These are phyloP conservation scores for Spodoptera litura DNA, from an alignment of 1,140 invertebrate species.

Conservation along the genomic window DNA sequence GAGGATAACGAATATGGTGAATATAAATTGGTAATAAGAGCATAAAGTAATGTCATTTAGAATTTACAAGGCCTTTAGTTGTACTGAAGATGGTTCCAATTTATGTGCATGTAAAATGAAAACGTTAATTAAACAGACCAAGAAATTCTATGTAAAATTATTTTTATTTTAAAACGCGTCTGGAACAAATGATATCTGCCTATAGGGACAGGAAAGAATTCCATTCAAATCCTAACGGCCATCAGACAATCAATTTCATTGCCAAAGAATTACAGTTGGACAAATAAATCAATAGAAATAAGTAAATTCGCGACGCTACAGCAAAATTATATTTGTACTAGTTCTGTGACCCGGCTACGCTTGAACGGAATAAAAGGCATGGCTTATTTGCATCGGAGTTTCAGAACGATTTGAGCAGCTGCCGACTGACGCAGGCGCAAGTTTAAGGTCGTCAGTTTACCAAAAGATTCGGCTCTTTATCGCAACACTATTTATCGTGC, in stretches of 20 bases:
- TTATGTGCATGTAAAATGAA: too few species aligned
- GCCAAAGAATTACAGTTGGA: slow-evolving; percentile 35
- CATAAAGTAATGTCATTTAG: too few species aligned
- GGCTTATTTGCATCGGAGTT: slow-evolving; percentile 65
- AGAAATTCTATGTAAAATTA: too few species aligned
- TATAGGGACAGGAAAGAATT: neutral
- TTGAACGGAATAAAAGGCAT: slow-evolving; percentile 73
- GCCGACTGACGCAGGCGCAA: slow-evolving; percentile 5
- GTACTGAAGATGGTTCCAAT: too few species aligned
- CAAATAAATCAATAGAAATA: slow-evolving; percentile 51
- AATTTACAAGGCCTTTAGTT: too few species aligned
- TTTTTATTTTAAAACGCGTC: too few species aligned
- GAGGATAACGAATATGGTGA: too few species aligned
- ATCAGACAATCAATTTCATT: slow-evolving; percentile 18
- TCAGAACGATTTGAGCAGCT: slow-evolving; percentile 59
- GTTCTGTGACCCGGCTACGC: slow-evolving; percentile 82
- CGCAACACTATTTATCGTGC: slow-evolving; percentile 45
- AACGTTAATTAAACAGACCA: too few species aligned
- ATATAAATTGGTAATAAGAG: too few species aligned
- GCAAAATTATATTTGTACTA: slow-evolving; percentile 81
- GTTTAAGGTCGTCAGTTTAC: slow-evolving; percentile 30
- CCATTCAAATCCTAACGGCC: slow-evolving; percentile 23
- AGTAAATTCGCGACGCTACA: slow-evolving; percentile 61
- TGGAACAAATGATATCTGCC: too few species aligned
- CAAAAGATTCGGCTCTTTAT: slow-evolving; percentile 39